Conservation (phyloP, 2,797 vertebrate species). For the Phalanger gymnotis region DNA sequence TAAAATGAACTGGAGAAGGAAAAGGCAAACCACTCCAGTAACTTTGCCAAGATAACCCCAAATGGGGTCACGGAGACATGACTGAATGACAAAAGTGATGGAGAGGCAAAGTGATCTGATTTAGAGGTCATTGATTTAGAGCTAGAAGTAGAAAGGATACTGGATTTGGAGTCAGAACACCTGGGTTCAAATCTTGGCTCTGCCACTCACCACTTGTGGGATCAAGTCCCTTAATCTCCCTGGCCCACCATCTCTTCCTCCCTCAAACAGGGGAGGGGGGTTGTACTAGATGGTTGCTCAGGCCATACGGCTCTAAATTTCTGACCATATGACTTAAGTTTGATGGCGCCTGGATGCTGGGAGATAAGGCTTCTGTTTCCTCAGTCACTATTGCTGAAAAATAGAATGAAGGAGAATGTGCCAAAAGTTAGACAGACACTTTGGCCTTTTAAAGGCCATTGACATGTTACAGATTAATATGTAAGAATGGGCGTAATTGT, state of each 20-base stretch:
- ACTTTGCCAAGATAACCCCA: neutral
- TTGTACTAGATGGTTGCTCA: neutral
- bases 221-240: neutral
- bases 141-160: neutral
- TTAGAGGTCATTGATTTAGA: neutral
- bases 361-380: neutral
- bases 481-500: neutral
- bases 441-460: conserved; percentile 19
- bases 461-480: conserved; percentile 10
- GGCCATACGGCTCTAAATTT: neutral
- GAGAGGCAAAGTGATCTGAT: neutral
- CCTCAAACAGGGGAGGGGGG: neutral
- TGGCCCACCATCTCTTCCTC: neutral
- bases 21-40: neutral
- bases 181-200: neutral
- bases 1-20: neutral
- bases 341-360: neutral
- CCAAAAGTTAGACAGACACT: neutral
- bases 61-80: neutral
- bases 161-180: neutral
- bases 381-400: neutral
- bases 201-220: neutral
- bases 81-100: neutral
- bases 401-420: conserved; percentile 28
- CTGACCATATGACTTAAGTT: neutral